Percentiles rank a stretch among this genome's conserved stretches.
These are phyloP conservation scores for Lomographa bimaculata DNA, from an alignment of 2,888 invertebrate species.

Conservation along the genomic window DNA sequence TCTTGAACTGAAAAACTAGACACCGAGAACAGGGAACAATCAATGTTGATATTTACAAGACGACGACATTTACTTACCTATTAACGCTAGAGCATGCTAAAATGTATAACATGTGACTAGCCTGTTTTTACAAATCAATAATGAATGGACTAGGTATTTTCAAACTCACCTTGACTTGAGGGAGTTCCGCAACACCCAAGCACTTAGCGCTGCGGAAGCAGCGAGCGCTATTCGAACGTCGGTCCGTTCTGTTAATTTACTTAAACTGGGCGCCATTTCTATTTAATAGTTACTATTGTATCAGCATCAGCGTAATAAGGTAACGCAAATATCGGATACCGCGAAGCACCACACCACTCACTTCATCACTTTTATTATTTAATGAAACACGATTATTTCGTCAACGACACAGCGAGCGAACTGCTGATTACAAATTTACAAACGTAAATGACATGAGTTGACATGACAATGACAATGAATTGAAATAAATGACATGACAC, in stretches of 20 bases:
- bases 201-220: slow-evolving; percentile 85
- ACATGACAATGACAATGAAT: too few relatives aligned
- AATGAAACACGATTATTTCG: too few relatives aligned
- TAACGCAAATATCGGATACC: slow-evolving; percentile 15
- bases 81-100: too few relatives aligned
- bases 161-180: slow-evolving; percentile 74
- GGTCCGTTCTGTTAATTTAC: slow-evolving; percentile 88
- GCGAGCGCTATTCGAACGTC: slow-evolving; percentile 85
- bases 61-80: too few relatives aligned
- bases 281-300: slow-evolving; percentile 18
- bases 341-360: slow-evolving; percentile 25
- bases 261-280: slow-evolving; percentile 89
- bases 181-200: slow-evolving; percentile 82
- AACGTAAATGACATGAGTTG: too few relatives aligned
- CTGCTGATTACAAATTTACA: too few relatives aligned
- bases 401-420: neutral
- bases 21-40: too few relatives aligned
- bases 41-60: too few relatives aligned
- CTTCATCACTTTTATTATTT: slow-evolving; percentile 23
- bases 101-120: too few relatives aligned
- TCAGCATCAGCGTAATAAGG: slow-evolving; percentile 9
- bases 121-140: too few relatives aligned
- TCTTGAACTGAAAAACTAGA: too few relatives aligned
- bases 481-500: too few relatives aligned
- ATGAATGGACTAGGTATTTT: slow-evolving; percentile 23